Evolutionary conservation across 2,888 invertebrate genomes (phyloP).

Genomic region (Hoplodrina ambigua): DNA sequence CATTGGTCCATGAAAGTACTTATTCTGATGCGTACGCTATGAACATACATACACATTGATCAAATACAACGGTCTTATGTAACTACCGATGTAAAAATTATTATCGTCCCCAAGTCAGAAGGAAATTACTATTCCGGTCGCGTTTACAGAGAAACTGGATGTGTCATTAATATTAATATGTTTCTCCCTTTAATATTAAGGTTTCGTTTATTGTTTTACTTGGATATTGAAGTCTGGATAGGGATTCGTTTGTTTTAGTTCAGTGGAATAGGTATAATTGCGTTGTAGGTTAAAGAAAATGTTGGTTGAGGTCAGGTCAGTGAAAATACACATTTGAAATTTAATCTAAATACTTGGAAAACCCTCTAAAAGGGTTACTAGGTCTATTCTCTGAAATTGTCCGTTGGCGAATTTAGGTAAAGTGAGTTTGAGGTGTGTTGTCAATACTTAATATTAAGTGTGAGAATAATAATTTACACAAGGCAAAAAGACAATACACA

Average conservation of each 20-base stretch:
- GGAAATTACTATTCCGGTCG: slow-evolving; percentile 83
- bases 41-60: slow-evolving; percentile 54
- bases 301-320: not conserved
- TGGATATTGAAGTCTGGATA: slow-evolving; percentile 34
- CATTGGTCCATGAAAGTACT: slow-evolving; percentile 55
- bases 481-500: too few relatives aligned
- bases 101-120: slow-evolving; percentile 76
- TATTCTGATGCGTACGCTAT: slow-evolving; percentile 40
- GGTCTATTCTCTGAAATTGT: too few relatives aligned
- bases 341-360: not conserved
- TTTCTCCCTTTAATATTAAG: slow-evolving; percentile 67
- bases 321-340: not conserved
- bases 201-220: slow-evolving; percentile 65
- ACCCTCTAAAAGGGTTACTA: too few relatives aligned
- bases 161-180: slow-evolving; percentile 72
- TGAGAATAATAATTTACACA: too few relatives aligned
- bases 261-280: not conserved
- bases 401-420: not conserved
- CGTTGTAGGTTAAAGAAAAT: not conserved
- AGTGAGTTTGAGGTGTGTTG: not conserved
- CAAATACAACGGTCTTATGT: slow-evolving; percentile 43
- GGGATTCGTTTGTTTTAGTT: slow-evolving; percentile 10
- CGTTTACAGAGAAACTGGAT: slow-evolving; percentile 68
- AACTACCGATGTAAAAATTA: slow-evolving; percentile 72
- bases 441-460: too few relatives aligned